Conservation (phyloP, 2,113 vertebrate species). For the Corynorhinus townsendii region DNA sequence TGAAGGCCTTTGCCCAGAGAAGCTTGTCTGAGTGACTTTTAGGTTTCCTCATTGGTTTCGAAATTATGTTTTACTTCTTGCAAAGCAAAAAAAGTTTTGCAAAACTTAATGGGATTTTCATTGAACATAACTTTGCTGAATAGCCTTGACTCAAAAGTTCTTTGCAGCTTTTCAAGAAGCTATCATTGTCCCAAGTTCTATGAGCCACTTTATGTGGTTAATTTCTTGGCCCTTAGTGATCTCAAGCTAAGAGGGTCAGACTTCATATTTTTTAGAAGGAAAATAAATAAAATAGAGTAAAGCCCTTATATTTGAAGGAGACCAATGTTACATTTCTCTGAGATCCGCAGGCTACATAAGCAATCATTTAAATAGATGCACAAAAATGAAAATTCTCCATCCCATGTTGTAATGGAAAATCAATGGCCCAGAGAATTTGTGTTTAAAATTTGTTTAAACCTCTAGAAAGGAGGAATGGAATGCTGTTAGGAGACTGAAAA, state of each 20-base stretch:
- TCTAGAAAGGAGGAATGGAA: slow-evolving; percentile 18
- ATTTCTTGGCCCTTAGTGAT: slow-evolving; percentile 68
- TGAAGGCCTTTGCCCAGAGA: slow-evolving; percentile 37
- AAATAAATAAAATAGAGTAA: slow-evolving; percentile 23
- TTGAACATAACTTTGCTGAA: background rate
- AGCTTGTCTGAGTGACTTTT: background rate
- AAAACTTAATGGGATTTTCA: slow-evolving; percentile 1
- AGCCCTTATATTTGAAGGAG: slow-evolving; percentile 33
- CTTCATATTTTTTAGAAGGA: slow-evolving; percentile 30
- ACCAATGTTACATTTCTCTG: background rate
- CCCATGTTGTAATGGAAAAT: background rate
- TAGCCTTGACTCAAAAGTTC: background rate
- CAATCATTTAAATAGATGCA: background rate
- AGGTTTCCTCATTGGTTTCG: background rate
- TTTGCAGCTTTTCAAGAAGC: slow-evolving; percentile 23
- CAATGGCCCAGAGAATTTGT: background rate
- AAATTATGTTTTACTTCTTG: slow-evolving; percentile 49
- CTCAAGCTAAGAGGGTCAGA: slow-evolving; percentile 20
- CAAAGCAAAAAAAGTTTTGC: slow-evolving; percentile 24
- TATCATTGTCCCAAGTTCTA: slow-evolving; percentile 44
- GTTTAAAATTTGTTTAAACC: slow-evolving; percentile 29
- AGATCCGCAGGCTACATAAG: background rate
- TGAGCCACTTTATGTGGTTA: background rate
- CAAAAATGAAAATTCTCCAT: background rate
- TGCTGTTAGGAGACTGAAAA: background rate